Conservation (phyloP, 2,797 vertebrate species). For the Mormyrops boulengeri region DNA sequence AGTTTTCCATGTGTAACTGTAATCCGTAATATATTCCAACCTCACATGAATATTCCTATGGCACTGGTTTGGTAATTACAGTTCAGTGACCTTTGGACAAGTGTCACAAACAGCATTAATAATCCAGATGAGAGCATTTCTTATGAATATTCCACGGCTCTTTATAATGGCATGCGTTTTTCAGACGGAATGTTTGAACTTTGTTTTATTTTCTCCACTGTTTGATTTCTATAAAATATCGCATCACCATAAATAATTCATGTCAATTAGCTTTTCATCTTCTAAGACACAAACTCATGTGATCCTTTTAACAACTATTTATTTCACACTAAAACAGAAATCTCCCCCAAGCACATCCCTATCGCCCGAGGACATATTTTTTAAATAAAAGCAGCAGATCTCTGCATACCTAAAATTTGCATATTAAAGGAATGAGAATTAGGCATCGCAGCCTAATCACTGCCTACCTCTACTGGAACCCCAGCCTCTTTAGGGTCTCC, state of each 20-base stretch:
- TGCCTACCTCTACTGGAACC: constrained; percentile 64
- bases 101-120: constrained; percentile 51
- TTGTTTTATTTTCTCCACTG: constrained; percentile 48
- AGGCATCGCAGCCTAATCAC: constrained; percentile 60
- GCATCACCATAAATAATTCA: constrained; percentile 75
- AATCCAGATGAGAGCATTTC: constrained; percentile 55
- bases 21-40: constrained; percentile 34
- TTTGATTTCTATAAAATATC: constrained; percentile 73
- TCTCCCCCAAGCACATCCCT: constrained; percentile 75
- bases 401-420: constrained; percentile 86
- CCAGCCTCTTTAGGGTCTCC: constrained; percentile 53
- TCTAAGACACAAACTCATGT: constrained; percentile 79
- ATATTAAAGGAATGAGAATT: constrained; percentile 77
- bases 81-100: constrained; percentile 65
- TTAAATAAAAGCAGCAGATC: constrained; percentile 89
- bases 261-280: constrained; percentile 86
- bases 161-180: constrained; percentile 37
- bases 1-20: background rate
- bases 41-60: constrained; percentile 57
- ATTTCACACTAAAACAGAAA: constrained; percentile 80
- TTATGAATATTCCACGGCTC: constrained; percentile 55
- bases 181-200: constrained; percentile 57
- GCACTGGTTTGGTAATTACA: constrained; percentile 59
- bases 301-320: constrained; percentile 93
- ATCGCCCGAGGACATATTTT: constrained; percentile 83